These are phyloP conservation scores for Cephus cinctus DNA, from an alignment of 1,140 invertebrate genomes.

Conservation along the genomic window DNA sequence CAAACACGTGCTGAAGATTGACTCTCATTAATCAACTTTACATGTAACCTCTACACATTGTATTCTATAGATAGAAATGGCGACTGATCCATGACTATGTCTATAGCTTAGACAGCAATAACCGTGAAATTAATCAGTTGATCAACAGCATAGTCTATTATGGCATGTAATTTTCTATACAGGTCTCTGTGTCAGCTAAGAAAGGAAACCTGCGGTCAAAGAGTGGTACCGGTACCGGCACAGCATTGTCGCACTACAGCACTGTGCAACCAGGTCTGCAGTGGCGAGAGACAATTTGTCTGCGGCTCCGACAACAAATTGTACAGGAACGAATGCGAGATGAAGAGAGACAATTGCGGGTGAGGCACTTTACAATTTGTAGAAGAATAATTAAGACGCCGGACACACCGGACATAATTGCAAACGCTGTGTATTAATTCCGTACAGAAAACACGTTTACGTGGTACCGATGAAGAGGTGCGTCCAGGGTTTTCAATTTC, in stretches of 20 bases:
- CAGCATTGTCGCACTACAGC: constrained; percentile 81
- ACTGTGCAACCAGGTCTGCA: constrained; percentile 74
- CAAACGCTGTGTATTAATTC: constrained; percentile 14
- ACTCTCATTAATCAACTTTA: no score
- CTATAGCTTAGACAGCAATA: no score
- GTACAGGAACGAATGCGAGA: constrained; percentile 90
- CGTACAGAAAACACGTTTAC: constrained; percentile 78
- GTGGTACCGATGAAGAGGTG: constrained; percentile 84
- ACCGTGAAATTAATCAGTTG: no score
- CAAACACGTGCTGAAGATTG: no score
- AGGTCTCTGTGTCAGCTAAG: constrained; percentile 87
- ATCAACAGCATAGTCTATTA: no score
- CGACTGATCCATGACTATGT: no score
- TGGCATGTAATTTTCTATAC: constrained; percentile 25
- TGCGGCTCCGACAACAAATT: constrained; percentile 91
- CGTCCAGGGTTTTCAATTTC: constrained; percentile 77
- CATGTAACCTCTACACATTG: no score
- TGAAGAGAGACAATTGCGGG: constrained; percentile 91
- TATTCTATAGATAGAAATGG: no score
- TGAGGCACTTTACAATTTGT: constrained; percentile 52
- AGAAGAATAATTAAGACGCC: no score
- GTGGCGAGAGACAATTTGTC: constrained; percentile 74
- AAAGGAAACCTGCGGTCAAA: constrained; percentile 78
- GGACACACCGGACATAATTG: no score
- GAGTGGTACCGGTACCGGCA: constrained; percentile 75